Percentiles rank a stretch among this genome's conserved stretches.
Evolutionary conservation across 1,140 invertebrate genomes (phyloP).

Genomic region (Macrostomum lignano): DNA sequence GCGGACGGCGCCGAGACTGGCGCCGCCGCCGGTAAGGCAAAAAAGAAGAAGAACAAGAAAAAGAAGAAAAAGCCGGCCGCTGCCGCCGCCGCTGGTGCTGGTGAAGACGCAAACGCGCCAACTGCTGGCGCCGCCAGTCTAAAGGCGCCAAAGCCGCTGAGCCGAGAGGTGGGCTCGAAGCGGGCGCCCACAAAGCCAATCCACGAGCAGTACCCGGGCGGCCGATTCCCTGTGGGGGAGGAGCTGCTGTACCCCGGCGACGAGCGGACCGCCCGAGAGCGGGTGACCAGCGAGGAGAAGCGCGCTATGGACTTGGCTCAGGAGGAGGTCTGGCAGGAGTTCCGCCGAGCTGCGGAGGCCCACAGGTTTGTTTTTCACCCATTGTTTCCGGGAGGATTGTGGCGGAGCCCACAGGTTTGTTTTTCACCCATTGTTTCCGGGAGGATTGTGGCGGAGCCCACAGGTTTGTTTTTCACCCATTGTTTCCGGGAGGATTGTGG

Average conservation of each 20-base stretch:
- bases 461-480: too few relatives aligned
- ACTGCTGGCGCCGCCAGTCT: constrained; percentile 1
- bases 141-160: neutral
- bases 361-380: too few relatives aligned
- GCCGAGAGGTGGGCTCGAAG: neutral
- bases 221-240: too few relatives aligned
- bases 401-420: too few relatives aligned
- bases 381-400: too few relatives aligned
- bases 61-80: constrained; percentile 2
- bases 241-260: neutral
- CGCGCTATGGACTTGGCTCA: neutral
- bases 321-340: constrained; percentile 3
- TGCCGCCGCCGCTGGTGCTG: neutral
- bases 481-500: too few relatives aligned
- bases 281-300: neutral
- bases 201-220: too few relatives aligned
- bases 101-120: neutral
- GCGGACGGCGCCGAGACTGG: neutral
- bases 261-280: neutral
- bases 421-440: too few relatives aligned
- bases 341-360: constrained; percentile 1
- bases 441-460: too few relatives aligned
- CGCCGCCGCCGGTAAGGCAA: neutral
- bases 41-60: neutral
- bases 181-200: neutral